Evolutionary conservation across 2,888 invertebrate species (phyloP).

Genomic region (Arrhopalites spinosus): DNA sequence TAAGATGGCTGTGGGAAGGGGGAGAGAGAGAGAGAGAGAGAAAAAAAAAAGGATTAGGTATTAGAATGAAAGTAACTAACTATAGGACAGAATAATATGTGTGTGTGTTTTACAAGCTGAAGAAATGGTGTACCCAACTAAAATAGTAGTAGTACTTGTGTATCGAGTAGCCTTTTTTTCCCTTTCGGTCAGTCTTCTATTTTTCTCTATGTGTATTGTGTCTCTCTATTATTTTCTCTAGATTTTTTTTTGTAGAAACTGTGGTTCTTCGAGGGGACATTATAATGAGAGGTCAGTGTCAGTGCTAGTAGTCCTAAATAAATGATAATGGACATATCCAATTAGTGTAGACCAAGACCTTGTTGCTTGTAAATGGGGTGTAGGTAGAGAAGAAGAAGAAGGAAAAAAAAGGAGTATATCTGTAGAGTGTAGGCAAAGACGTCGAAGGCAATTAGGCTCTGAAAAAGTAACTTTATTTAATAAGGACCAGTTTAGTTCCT

Average conservation of each 20-base stretch:
- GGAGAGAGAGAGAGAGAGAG: no score
- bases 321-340: conserved; percentile 53
- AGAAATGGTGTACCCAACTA: background rate
- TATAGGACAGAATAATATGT: conserved; percentile 14
- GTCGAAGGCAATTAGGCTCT: conserved; percentile 37
- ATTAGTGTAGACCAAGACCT: conserved; percentile 55
- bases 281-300: conserved; percentile 36
- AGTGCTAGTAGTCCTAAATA: conserved; percentile 26
- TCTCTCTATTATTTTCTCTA: background rate
- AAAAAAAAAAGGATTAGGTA: conserved; percentile 18
- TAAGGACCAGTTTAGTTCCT: conserved; percentile 33
- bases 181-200: conserved; percentile 6
- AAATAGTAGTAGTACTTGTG: background rate
- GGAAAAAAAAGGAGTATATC: conserved; percentile 6
- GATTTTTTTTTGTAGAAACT: background rate
- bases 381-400: conserved; percentile 10
- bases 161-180: background rate
- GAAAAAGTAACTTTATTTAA: conserved; percentile 36
- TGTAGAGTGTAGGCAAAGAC: conserved; percentile 20
- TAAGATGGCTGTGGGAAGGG: conserved; percentile 27
- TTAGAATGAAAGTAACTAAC: conserved; percentile 8
- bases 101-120: conserved; percentile 10
- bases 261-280: conserved; percentile 1
- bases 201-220: background rate
- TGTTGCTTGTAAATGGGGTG: conserved; percentile 40